Conservation (phyloP, 2,797 vertebrate species). For the Poeciliopsis gracilis region DNA sequence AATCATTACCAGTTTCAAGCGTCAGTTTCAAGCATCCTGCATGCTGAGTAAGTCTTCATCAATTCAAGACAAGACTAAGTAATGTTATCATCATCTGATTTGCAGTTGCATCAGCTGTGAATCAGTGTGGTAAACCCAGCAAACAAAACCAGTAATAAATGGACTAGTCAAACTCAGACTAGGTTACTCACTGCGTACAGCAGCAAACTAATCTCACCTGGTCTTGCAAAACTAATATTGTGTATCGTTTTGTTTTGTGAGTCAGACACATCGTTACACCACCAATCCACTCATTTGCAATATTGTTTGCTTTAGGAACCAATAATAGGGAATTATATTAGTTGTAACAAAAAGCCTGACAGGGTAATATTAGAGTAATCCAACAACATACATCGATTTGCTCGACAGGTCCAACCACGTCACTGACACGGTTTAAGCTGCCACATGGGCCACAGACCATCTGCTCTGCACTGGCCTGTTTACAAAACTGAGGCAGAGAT, state of each 20-base stretch:
- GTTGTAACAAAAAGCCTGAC: background rate
- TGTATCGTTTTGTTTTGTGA: background rate
- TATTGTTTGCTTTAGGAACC: background rate
- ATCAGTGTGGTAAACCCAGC: too few species aligned
- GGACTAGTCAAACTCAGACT: background rate
- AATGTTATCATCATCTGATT: background rate
- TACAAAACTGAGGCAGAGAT: constrained; percentile 41
- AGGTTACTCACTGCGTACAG: background rate
- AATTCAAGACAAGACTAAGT: background rate
- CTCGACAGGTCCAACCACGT: constrained; percentile 13
- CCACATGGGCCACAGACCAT: constrained; percentile 4
- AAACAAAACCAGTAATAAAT: background rate
- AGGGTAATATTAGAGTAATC: background rate
- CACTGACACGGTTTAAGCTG: constrained; percentile 42
- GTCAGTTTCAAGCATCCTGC: background rate
- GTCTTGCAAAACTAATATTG: background rate
- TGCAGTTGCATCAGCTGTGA: background rate
- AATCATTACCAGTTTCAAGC: background rate
- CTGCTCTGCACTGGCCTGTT: constrained; percentile 23
- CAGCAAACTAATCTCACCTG: background rate
- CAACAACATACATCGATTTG: constrained; percentile 29
- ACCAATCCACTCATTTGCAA: background rate
- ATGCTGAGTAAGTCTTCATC: background rate
- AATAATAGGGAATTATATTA: background rate
- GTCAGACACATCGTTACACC: background rate